Base-by-base conservation (phyloP, 2,113 vertebrate species). In the Microcebus lehilahytsara region DNA sequence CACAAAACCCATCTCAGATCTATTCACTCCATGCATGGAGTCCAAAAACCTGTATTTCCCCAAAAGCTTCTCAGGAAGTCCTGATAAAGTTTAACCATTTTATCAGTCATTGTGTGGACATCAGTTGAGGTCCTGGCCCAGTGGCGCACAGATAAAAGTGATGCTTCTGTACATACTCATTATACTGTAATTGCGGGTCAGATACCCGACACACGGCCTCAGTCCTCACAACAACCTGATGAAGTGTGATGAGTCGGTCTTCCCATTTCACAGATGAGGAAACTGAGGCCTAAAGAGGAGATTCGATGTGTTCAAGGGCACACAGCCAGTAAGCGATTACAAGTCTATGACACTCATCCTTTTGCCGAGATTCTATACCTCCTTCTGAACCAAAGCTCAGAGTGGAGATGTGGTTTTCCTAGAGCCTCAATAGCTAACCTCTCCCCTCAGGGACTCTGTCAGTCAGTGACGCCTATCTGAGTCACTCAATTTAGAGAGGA, bases 241-340 rank as follows among this genome's bases (percentile, higher is more conserved):
- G 40, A 85, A 25, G 49, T 19, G 3, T 12, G 20, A 5, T 12
- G 20, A 5, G 40, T 71, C 62, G 23, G 75, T 86, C 79, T 92
- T 93, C 66, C 75, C 60, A 42, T 81, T 86, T 92, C 81, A 77
- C 25, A 87, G 95, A 81, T 23, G 42, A 81, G 37, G 72, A 92
- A 83, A 40, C 85, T 34, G 74, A 92, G 67, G 30, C 27, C 5
- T 42, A 51, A 30, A 27, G 81, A 87, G 19, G 9, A 27, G 40
- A 64, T 34, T 62, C 10, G 42, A 53, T 49, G 11, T 60, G 30
- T 62, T 34, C 62, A 85, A 66, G 78, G 64, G 74, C 23, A 3
- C 14, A 40, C 25, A 58, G n/a, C 53, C 17, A 23, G 20, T 67
- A 42, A 51, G 58, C 3, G 71, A 17, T 17, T 14, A 5, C 25